A percentile compares a stretch with the other conserved stretches of the same genome.
Evolutionary conservation across 2,797 vertebrate genomes (phyloP).

Genomic region (Neopelma chrysocephalum): DNA sequence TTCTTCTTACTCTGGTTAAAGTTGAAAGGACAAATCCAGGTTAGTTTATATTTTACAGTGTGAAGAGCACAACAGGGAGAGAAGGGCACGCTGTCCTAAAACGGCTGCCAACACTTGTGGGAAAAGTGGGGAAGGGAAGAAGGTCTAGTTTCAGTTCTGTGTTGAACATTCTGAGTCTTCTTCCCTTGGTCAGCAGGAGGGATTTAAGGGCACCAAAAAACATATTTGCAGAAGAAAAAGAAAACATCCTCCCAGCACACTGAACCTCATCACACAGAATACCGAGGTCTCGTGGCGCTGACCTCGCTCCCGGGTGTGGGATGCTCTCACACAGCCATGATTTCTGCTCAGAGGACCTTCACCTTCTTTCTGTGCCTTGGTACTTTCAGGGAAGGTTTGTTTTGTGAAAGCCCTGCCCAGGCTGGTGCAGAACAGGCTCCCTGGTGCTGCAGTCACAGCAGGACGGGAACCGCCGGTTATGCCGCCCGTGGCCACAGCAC

Average conservation of each 20-base stretch:
- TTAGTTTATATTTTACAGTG: not conserved
- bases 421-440: not conserved
- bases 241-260: not conserved
- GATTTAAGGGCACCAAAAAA: not conserved
- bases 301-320: not conserved
- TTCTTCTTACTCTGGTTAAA: not conserved
- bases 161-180: not conserved
- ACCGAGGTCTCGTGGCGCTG: not conserved
- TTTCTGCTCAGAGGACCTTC: not conserved
- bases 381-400: not conserved
- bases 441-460: not conserved
- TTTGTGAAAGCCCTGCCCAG: not conserved
- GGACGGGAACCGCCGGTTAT: fast-evolving
- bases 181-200: not conserved
- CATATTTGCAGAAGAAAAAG: conserved; percentile 24
- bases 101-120: not conserved
- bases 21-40: not conserved
- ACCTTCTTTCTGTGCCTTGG: not conserved
- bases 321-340: not conserved
- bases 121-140: not conserved
- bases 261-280: not conserved
- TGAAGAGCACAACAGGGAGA: not conserved
- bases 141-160: not conserved
- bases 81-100: not conserved
- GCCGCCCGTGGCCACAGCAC: fast-evolving